phyloP scores from a whole-genome alignment of 2,113 vertebrate species.

The Platysteira castanea region DNA sequence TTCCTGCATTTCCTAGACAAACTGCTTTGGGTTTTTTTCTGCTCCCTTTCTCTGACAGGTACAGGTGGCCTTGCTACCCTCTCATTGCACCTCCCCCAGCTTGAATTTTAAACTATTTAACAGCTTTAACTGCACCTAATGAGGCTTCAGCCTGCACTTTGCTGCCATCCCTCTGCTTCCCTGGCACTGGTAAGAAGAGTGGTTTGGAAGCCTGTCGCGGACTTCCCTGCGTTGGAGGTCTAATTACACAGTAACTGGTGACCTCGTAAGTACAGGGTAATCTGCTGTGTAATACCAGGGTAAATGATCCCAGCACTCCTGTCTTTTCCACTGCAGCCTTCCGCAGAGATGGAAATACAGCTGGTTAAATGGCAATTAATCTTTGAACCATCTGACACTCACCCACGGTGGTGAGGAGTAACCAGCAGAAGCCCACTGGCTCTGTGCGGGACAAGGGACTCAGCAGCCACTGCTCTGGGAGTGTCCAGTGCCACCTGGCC shows the following conservation, averaged over 20 bases:
- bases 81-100: neutral
- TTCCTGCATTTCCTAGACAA: neutral
- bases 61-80: neutral
- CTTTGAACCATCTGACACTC: constrained; percentile 5
- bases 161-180: constrained; percentile 8
- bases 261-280: constrained; percentile 49
- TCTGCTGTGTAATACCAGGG: constrained; percentile 10
- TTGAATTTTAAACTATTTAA: constrained; percentile 37
- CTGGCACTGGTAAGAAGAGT: neutral
- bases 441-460: neutral
- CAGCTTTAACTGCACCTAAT: constrained; percentile 33
- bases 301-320: constrained; percentile 43
- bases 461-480: neutral
- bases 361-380: constrained; percentile 4
- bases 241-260: constrained; percentile 42
- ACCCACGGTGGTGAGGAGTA: neutral
- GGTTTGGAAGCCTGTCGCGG: neutral
- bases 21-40: neutral
- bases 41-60: neutral
- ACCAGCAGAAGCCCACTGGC: neutral
- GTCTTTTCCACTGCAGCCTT: constrained; percentile 4
- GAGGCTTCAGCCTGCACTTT: neutral
- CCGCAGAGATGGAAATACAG: neutral
- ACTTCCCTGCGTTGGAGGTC: neutral
- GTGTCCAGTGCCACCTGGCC: neutral